Evolutionary conservation across 2,888 invertebrate species (phyloP), one percentile per base, ranked within the genome.

Genomic region (Abrostola triplasia): DNA sequence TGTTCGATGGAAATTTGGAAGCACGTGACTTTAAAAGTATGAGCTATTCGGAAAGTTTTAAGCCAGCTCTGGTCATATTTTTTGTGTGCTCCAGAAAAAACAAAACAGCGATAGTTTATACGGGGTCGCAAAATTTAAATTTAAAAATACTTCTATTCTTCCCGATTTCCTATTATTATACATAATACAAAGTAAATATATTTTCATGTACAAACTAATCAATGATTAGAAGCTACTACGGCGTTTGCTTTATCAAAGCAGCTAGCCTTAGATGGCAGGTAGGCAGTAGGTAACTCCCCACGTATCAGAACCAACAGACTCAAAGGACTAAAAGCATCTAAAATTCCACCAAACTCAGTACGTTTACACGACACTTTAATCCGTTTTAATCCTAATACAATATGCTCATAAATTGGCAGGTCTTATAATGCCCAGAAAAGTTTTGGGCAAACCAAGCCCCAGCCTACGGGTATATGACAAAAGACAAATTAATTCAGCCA

Each of bases 401-500:
- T 66, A 70, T 53, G 52, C 36, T 37, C 60, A 75, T 76, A 67
- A 70, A 78, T 76, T 65, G 54, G 36, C 67, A 75, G 79, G 61
- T 67, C 71, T 78, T 70, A 76, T 54, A 65, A 65, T 49, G 41
- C 50, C 41, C 47, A 36, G 48, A 67, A 76, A 76, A 79, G 50
- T 75, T 78, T 76, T 57, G 47, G 63, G 59, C 35, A 47, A 11
- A 24, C 40, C 7, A n/a, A 54, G 51, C 36, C 60, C 60, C 42
- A 44, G 60, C 59, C 49, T 49, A n/a, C 10, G 58, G 52, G 56
- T 54, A 24, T 55, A 42, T 57, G 61, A 53, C 79, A 76, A 75
- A 78, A 78, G 71, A 67, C 59, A 64, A 75, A 78, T 67, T 75
- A 76, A 76, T 63, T 71, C 52, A 50, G 44, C 59, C 63, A 71